Conservation (phyloP, 1,140 invertebrate species). For the Temnothorax curvispinosus region DNA sequence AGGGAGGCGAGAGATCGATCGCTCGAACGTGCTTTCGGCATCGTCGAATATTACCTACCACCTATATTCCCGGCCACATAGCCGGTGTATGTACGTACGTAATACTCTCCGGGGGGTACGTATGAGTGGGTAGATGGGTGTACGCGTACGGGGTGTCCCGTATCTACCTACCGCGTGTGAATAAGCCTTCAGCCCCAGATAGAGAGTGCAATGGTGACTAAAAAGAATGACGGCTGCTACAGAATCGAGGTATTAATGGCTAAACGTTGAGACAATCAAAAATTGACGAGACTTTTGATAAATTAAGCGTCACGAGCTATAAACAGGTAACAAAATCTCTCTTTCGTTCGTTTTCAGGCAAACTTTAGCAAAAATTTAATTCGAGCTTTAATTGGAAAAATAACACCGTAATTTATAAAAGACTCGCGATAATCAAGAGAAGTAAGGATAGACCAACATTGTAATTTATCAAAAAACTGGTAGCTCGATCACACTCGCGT, state of each 20-base stretch:
- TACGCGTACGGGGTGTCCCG: slow-evolving; percentile 55
- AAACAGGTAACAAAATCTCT: slow-evolving; percentile 11
- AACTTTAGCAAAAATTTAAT: slow-evolving; percentile 19
- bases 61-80: slow-evolving; percentile 70
- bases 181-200: slow-evolving; percentile 26
- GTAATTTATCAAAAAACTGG: not conserved
- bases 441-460: not conserved
- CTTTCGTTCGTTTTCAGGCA: not conserved
- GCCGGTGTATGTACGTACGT: slow-evolving; percentile 63
- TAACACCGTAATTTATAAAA: slow-evolving; percentile 24
- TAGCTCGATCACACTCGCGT: not conserved
- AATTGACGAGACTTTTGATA: slow-evolving; percentile 32
- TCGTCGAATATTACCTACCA: slow-evolving; percentile 77
- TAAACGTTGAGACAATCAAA: slow-evolving; percentile 1
- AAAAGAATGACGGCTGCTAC: slow-evolving; percentile 54
- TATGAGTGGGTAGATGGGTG: slow-evolving; percentile 57
- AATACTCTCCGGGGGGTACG: slow-evolving; percentile 66
- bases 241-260: slow-evolving; percentile 36
- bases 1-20: slow-evolving; percentile 73
- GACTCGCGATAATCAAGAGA: not conserved
- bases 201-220: slow-evolving; percentile 33
- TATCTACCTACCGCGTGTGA: slow-evolving; percentile 25
- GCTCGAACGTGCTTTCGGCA: slow-evolving; percentile 78
- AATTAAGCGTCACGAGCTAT: slow-evolving; percentile 30
- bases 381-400: slow-evolving; percentile 16